Evolutionary conservation across 2,888 invertebrate genomes (phyloP), one percentile per base, ranked within the genome.

Genomic region (Deroplatys truncata): DNA sequence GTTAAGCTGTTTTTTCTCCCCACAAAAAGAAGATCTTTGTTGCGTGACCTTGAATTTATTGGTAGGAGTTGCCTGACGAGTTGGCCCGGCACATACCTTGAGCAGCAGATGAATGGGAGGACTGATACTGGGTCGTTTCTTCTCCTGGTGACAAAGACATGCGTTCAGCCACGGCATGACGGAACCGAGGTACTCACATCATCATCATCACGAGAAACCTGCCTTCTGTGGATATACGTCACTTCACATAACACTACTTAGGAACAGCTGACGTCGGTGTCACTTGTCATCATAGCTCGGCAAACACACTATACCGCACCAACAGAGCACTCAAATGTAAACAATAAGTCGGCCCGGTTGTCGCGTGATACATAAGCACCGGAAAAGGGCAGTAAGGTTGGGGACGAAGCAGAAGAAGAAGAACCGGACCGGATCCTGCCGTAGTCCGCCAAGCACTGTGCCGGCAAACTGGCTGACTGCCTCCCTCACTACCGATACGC

Each of bases 111-210:
- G 94, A 91, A 94, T 93, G 87, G 94, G 94, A 84, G 94, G 93
- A 92, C 94, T 94, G 91, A 94, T 94, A 83, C 93, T 93, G 72
- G 94, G 94, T 72, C 92, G 91, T 92, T 94, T 94, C 92, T 93
- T 94, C 91, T 94, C 93, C 91, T 94, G 93, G 90, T 94, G 93
- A 91, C 94, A 94, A 91, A 94, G 92, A 91, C 94, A 94, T 89
- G 93, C 93, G 91, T 93, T 93, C 91, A 94, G 93, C 94, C 94
- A 94, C 92, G 94, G 94, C 94, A 94, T 94, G 90, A 86, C 90
- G 90, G 72, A 86, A 28, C 28, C 29, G 82, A 43, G 20, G 84
- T 31, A 43, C 35, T 82, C 83, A 84, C 56, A 72, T 72, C 20
- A 72, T 72, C 56, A 72, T 43, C 43, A 43, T 43, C 56, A 72